Evolutionary conservation across 2,888 invertebrate genomes (phyloP).

Genomic region (Meiosimyza platycephala): DNA sequence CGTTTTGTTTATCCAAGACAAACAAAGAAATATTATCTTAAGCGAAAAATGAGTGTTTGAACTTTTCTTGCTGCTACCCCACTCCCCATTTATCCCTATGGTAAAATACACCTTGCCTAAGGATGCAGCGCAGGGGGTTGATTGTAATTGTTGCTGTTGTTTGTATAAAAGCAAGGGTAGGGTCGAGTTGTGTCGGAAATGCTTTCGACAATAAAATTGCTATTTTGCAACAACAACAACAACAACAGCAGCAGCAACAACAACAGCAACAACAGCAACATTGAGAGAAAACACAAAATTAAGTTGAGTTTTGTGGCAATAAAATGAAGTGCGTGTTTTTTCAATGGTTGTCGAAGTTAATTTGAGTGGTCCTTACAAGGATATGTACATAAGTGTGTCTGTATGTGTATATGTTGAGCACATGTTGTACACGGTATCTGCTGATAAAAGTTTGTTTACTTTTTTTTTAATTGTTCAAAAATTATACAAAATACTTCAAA

Average conservation of each 20-base stretch:
- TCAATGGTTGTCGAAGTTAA: slow-evolving; percentile 66
- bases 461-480: not conserved
- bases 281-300: slow-evolving; percentile 40
- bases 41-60: slow-evolving; percentile 63
- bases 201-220: slow-evolving; percentile 52
- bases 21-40: slow-evolving; percentile 55
- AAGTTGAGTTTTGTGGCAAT: slow-evolving; percentile 55
- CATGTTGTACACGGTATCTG: slow-evolving; percentile 11
- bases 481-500: no score
- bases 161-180: slow-evolving; percentile 14
- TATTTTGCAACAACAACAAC: slow-evolving; percentile 56
- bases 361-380: slow-evolving; percentile 62
- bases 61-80: slow-evolving; percentile 46
- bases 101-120: no score
- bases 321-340: slow-evolving; percentile 65
- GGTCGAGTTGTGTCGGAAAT: slow-evolving; percentile 27
- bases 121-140: not conserved
- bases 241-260: slow-evolving; percentile 28
- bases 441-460: not conserved
- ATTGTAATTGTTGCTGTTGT: slow-evolving; percentile 27
- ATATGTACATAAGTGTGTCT: slow-evolving; percentile 3
- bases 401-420: slow-evolving; percentile 10
- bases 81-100: not conserved
- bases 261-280: no score
- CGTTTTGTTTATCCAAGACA: slow-evolving; percentile 52